Percentiles rank a stretch among this genome's conserved stretches.
Conservation (phyloP, 2,797 vertebrate genomes). For the Manis pentadactyla region DNA sequence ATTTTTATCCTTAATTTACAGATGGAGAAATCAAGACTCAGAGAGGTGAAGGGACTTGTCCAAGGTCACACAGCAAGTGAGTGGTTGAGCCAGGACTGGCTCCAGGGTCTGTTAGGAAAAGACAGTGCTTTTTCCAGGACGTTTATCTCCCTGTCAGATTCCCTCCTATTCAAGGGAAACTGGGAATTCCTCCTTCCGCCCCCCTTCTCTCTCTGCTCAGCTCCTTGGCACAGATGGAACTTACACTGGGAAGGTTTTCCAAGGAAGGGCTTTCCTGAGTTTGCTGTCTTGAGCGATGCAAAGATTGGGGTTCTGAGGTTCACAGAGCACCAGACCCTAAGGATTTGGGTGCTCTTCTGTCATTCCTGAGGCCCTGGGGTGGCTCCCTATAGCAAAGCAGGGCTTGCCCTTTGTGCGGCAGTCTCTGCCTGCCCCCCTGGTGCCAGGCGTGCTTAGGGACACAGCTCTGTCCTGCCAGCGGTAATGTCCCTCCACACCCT, state of each 20-base stretch:
- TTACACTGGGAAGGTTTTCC: constrained; percentile 58
- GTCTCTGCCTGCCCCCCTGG: constrained; percentile 57
- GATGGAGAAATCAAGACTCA: constrained; percentile 58
- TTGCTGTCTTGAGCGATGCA: not conserved
- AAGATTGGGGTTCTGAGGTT: not conserved
- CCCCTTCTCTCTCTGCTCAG: not conserved
- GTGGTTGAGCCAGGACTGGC: not conserved
- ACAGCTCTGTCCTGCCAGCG: not conserved
- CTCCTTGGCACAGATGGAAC: constrained; percentile 61
- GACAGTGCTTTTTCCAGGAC: not conserved
- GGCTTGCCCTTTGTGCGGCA: not conserved
- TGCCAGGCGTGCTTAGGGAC: constrained; percentile 20
- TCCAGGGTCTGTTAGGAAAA: not conserved
- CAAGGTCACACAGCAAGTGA: constrained; percentile 73
- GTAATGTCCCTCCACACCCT: not conserved
- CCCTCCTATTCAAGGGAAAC: constrained; percentile 55
- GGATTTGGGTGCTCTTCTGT: not conserved
- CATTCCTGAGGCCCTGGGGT: not conserved
- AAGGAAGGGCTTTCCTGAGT: constrained; percentile 57
- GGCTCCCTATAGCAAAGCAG: not conserved
- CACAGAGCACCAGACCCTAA: not conserved
- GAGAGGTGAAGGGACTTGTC: constrained; percentile 55
- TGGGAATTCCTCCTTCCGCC: constrained; percentile 60
- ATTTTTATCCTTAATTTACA: not conserved
- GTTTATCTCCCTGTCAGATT: constrained; percentile 54